Conservation (phyloP, 2,113 vertebrate genomes). For the Myiozetetes cayanensis region DNA sequence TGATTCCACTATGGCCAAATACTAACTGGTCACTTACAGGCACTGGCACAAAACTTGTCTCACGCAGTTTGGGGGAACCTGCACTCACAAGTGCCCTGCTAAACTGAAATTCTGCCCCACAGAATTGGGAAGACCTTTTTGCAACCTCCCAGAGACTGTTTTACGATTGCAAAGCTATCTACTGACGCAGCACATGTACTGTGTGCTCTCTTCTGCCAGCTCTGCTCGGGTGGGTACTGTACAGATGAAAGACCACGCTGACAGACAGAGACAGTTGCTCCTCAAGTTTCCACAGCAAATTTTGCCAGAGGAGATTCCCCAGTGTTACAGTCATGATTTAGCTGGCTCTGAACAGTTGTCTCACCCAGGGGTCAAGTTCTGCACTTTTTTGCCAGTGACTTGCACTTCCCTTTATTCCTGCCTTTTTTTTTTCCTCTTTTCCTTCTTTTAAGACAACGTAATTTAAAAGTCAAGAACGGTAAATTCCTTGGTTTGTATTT, state of each 20-base stretch:
- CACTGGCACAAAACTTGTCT: not conserved
- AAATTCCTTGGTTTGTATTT: not conserved
- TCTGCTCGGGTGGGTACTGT: not conserved
- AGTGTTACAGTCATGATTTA: not conserved
- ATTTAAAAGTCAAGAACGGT: not conserved
- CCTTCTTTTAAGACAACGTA: not conserved
- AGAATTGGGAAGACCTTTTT: not conserved
- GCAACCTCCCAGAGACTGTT: not conserved
- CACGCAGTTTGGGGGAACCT: not conserved
- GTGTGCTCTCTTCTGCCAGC: not conserved
- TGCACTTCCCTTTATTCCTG: not conserved
- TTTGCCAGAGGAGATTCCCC: not conserved
- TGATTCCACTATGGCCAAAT: not conserved
- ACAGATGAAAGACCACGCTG: not conserved
- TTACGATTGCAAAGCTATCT: not conserved
- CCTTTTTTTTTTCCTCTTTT: too few relatives aligned
- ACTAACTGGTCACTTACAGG: not conserved
- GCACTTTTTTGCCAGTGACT: not conserved
- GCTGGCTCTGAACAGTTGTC: not conserved
- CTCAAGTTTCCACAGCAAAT: not conserved
- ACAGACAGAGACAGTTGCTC: not conserved
- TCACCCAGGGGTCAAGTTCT: not conserved
- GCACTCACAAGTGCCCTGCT: too few relatives aligned
- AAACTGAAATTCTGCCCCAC: not conserved
- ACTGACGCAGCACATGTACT: not conserved